A percentile compares a stretch with the other conserved stretches of the same genome.
Evolutionary conservation across 2,113 vertebrate species (phyloP).

Genomic region (Pomatostomus ruficeps): DNA sequence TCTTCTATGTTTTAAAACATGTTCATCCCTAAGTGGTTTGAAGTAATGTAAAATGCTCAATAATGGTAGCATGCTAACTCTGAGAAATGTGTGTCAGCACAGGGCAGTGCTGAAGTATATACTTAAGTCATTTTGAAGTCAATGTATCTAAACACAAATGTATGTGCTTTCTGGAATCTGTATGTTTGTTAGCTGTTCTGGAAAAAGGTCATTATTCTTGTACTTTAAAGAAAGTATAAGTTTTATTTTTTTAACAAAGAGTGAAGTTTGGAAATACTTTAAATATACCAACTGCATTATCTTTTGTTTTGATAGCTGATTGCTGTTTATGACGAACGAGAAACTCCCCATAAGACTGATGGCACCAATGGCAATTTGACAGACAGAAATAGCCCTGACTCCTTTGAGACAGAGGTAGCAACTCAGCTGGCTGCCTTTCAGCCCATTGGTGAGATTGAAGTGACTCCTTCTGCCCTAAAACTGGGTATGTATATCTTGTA

Average conservation of each 20-base stretch:
- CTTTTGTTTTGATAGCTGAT: constrained; percentile 81
- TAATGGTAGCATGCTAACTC: not conserved
- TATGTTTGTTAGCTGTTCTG: not conserved
- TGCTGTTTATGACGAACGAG: constrained; percentile 93
- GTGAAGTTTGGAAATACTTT: not conserved
- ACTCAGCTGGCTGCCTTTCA: constrained; percentile 84
- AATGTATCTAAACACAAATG: not conserved
- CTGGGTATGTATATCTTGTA: constrained; percentile 78
- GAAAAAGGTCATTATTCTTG: not conserved
- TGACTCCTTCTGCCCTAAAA: constrained; percentile 89
- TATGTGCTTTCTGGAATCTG: not conserved
- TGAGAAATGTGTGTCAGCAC: not conserved
- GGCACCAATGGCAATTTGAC: constrained; percentile 65
- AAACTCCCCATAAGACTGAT: constrained; percentile 75
- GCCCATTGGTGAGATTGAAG: constrained; percentile 90
- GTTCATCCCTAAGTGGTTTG: not conserved
- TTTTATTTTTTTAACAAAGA: not conserved
- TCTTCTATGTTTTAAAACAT: not conserved
- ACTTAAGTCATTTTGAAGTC: not conserved
- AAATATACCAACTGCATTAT: not conserved
- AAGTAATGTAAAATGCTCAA: not conserved
- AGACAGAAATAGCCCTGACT: constrained; percentile 80
- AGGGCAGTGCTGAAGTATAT: not conserved
- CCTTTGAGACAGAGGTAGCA: constrained; percentile 81
- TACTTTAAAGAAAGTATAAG: not conserved